Conservation (phyloP, 2,888 invertebrate species). For the Dasysyrphus tricinctus region DNA sequence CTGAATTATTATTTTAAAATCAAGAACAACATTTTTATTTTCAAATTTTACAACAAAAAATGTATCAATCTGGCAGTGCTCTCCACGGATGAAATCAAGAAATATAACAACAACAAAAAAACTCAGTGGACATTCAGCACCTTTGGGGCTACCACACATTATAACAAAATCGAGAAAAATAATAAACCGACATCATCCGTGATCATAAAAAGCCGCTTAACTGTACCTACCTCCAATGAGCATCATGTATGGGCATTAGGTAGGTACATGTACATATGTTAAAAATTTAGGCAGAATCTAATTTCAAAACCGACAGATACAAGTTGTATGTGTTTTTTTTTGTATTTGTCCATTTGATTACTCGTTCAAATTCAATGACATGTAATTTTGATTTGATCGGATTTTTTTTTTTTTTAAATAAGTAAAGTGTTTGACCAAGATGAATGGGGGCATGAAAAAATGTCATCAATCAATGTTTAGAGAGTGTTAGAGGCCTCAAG, state of each 20-base stretch:
- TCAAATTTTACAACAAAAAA: not conserved
- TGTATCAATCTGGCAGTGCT: not conserved
- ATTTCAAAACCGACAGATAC: conserved; percentile 27
- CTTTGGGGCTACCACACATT: conserved; percentile 9
- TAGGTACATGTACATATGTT: not conserved
- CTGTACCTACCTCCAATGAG: conserved; percentile 8
- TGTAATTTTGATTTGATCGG: conserved; percentile 67
- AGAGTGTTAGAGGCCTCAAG: conserved; percentile 56
- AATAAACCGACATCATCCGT: conserved; percentile 28
- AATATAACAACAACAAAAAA: not conserved
- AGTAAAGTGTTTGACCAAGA: conserved; percentile 48
- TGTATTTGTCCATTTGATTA: conserved; percentile 31
- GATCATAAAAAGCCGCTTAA: conserved; percentile 35
- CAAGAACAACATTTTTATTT: too few relatives aligned
- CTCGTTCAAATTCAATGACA: conserved; percentile 64
- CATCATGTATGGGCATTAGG: too few relatives aligned
- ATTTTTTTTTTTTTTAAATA: conserved; percentile 46
- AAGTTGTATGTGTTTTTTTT: conserved; percentile 5
- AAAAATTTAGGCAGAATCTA: conserved; percentile 21
- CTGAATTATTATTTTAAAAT: too few relatives aligned
- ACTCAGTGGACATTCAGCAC: conserved; percentile 1
- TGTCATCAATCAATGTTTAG: conserved; percentile 78
- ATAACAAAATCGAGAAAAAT: conserved; percentile 1
- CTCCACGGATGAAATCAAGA: too few relatives aligned
- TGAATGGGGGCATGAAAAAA: conserved; percentile 72